Evolutionary conservation across 37 sponge, comb jelly and placozoan genomes (phyloP).

Genomic region (Mnemiopsis leidyi): DNA sequence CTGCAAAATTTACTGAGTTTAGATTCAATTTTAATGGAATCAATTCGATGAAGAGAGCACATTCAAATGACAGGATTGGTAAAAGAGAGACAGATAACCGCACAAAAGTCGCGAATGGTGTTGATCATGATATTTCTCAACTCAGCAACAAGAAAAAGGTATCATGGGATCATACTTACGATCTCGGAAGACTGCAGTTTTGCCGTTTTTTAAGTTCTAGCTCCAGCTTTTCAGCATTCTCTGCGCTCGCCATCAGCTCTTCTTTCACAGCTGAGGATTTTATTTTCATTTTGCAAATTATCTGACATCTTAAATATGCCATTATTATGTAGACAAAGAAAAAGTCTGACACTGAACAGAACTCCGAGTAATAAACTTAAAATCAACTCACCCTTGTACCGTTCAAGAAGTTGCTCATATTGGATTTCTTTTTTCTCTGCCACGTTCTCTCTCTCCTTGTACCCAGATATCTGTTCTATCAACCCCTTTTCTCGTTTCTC

Average conservation of each 20-base stretch:
- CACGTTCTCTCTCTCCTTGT: neutral
- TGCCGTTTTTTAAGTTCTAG: neutral
- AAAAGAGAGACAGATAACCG: too few relatives aligned
- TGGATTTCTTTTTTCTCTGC: conserved; percentile 1
- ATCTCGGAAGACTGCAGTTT: neutral
- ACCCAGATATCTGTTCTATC: neutral
- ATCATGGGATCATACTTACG: conserved; percentile 6
- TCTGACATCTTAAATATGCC: too few relatives aligned
- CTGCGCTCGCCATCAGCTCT: neutral
- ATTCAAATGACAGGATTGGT: too few relatives aligned
- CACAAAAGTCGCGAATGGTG: too few relatives aligned
- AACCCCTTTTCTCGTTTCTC: conserved; percentile 40
- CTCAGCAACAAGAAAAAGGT: neutral
- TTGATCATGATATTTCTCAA: too few relatives aligned
- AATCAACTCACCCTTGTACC: conserved; percentile 11
- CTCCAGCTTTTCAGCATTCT: conserved; percentile 11
- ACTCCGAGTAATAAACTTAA: too few relatives aligned
- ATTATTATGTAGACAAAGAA: too few relatives aligned
- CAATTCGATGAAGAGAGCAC: too few relatives aligned
- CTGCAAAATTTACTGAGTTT: too few relatives aligned
- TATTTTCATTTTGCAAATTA: too few relatives aligned
- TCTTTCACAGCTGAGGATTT: conserved; percentile 61
- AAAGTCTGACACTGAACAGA: too few relatives aligned
- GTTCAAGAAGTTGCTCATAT: neutral
- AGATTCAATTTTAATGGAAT: too few relatives aligned